Conservation (phyloP, 2,113 vertebrate species). For the Astur gentilis region DNA sequence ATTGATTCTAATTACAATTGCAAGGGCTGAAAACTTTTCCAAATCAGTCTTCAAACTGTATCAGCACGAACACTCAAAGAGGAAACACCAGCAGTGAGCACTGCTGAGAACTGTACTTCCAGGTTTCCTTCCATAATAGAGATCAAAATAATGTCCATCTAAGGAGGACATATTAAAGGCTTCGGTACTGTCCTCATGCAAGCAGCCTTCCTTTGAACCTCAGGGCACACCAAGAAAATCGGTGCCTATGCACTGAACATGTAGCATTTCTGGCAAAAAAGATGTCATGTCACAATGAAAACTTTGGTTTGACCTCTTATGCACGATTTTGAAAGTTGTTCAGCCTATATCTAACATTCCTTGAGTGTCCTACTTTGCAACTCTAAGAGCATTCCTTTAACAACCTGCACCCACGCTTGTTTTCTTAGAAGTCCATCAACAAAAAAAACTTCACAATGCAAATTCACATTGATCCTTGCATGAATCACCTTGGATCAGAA, state of each 20-base stretch:
- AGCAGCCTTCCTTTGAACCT: not conserved
- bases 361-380: not conserved
- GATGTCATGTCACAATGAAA: not conserved
- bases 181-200: not conserved
- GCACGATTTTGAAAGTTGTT: not conserved
- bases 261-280: not conserved
- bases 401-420: not conserved
- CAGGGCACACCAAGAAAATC: not conserved
- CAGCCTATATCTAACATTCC: not conserved
- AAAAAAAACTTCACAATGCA: not conserved
- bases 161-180: not conserved
- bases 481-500: not conserved
- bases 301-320: not conserved
- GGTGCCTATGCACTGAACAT: not conserved
- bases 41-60: not conserved
- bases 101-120: not conserved
- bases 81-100: not conserved
- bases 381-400: not conserved
- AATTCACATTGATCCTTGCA: not conserved
- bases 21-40: not conserved
- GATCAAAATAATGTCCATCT: not conserved
- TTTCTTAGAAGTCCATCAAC: not conserved
- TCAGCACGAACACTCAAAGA: not conserved
- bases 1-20: not conserved
- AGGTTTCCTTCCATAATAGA: not conserved